These are phyloP conservation scores for Sylvia atricapilla DNA, from an alignment of 2,113 vertebrate species.

Conservation along the genomic window DNA sequence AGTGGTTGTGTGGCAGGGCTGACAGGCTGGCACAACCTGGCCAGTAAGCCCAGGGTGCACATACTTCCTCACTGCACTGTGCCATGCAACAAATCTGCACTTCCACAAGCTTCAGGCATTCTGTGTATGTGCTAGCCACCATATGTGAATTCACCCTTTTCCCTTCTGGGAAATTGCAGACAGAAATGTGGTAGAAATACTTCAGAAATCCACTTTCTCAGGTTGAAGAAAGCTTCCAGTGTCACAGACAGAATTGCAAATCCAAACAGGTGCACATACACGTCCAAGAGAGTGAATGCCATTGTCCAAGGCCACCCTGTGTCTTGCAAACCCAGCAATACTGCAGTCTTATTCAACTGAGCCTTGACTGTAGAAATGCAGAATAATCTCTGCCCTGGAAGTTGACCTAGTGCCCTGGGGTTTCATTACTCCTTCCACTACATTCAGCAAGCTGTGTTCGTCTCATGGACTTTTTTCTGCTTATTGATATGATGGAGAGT, in stretches of 20 bases:
- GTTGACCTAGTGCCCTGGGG: neutral
- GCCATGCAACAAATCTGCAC: neutral
- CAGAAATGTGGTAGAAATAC: neutral
- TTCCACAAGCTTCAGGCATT: neutral
- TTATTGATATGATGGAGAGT: neutral
- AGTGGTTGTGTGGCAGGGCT: neutral
- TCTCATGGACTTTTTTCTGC: neutral
- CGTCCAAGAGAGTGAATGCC: fast-evolving
- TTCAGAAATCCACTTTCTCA: neutral
- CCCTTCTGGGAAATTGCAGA: neutral
- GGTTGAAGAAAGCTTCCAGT: neutral
- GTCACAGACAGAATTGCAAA: neutral
- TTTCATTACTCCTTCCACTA: neutral
- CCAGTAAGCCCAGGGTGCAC: fast-evolving
- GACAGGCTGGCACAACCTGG: fast-evolving
- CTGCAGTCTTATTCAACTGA: neutral
- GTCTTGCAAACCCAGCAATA: neutral
- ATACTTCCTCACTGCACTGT: neutral
- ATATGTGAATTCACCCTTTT: neutral
- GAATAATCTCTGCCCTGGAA: neutral
- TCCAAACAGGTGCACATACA: neutral
- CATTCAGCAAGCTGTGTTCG: neutral
- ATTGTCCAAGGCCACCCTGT: neutral
- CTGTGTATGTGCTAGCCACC: neutral
- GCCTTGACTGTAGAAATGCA: neutral